Evolutionary conservation across 2,888 invertebrate genomes (phyloP), one percentile per base, ranked within the genome.

Genomic region (Ennomos erosarius): DNA sequence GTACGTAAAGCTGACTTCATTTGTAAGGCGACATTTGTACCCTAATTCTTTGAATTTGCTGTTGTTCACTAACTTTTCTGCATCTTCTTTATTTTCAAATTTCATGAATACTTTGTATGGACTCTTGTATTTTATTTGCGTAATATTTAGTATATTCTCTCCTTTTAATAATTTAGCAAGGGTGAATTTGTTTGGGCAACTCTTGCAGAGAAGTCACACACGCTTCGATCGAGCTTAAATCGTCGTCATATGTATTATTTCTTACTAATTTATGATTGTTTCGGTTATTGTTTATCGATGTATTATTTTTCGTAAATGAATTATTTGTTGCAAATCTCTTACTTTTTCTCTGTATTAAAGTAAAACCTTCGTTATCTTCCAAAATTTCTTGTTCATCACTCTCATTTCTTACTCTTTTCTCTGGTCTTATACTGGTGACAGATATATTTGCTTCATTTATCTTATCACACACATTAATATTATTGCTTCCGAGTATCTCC

Each of bases 51-150:
- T 12, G 8, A 50, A 10, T 2, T 34, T 40, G n/a, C 35, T 34
- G 13, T 34, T 42, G 2, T 35, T 35, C 0, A 42, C 10, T 35
- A 50, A n/a, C n/a, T 10, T 34, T 1, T 42, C 35, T 0, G 50
- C 50, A 10, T 40, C 40, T n/a, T 42, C 50, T 35, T 42, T 40
- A 0, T 9, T 35, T 10, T 42, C 40, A 50, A 50, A 50, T 8
- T 9, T n/a, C 1, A 48, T 48, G 0, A 38, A 1, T 8, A 33
- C 26, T 38, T 48, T 48, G n/a, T 26, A 38, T 2, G 42, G 26
- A 1, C 10, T 34, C 11, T 35, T 34, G 16, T 35, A 46, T 13
- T 46, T 46, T 4, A 46, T 12, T 35, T 46, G 36, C 2, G 10
- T 35, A 9, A 10, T 9, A 9, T 46, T 46, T 11, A 8, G 11